Evolutionary conservation across 64 coral and sea anemone species (phyloP), one percentile per base, ranked within the genome.

Genomic region (Montipora capricornis): DNA sequence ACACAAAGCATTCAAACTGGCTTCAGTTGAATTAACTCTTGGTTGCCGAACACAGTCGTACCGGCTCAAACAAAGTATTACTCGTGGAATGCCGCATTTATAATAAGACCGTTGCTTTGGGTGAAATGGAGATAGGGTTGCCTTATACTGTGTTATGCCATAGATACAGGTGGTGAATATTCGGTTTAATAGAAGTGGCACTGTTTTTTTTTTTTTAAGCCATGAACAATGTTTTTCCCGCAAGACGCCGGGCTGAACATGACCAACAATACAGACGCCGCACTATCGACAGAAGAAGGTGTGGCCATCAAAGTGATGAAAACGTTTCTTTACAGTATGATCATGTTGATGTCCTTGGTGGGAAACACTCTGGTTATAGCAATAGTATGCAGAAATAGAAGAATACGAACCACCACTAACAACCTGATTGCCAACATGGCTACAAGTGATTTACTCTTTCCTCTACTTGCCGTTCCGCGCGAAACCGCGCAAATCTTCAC

Each of bases 341-440:
- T 95, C 51, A 90, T 90, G 88, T 76, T 95, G n/a, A 85, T 81
- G 89, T 88, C 80, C 0, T 52, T 95, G 79, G 68, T 90, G 0
- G 93, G 93, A 3, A 95, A 95, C 67, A 78, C 87, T 7, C 17
- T 95, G 74, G 93, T 95, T 2, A 55, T 95, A 14, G 67, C 80
- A 29, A 90, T 95, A 22, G 85, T 90, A 44, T 90, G 17, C 79
- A 81, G 83, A 84, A 75, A 94, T 74, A 90, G 53, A 73, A 76
- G 46, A 70, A 90, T 95, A 80, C 68, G 88, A 46, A 90, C 79
- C 45, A 95, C 87, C 14, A 95, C 93, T 2, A 95, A 95, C 74
- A 90, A 78, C n/a, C 77, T 95, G 26, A 95, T 95, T 20, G 89
- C 87, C 16, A 95, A 95, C 70, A 95, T 95, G 93, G 93, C 93